These are phyloP conservation scores for Eurosta solidaginis DNA, from an alignment of 1,140 invertebrate species.

Conservation along the genomic window DNA sequence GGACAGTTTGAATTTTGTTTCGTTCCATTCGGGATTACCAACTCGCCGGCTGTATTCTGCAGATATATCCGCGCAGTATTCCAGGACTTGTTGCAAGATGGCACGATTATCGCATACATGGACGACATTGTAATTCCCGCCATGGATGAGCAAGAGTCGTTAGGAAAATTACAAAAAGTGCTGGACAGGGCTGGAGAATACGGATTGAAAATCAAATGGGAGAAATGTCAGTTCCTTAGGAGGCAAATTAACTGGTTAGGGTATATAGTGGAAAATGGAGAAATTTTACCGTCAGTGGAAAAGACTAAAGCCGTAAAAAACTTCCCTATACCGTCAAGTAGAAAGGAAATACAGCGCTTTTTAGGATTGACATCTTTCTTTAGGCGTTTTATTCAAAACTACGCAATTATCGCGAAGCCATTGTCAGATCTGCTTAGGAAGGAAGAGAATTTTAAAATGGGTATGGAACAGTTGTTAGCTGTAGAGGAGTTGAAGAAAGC, in stretches of 20 bases:
- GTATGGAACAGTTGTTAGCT: too few relatives aligned
- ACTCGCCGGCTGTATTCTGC: too few relatives aligned
- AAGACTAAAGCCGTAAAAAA: neutral
- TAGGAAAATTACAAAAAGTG: conserved; percentile 36
- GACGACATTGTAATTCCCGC: conserved; percentile 20
- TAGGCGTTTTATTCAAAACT: neutral
- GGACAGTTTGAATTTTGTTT: too few relatives aligned
- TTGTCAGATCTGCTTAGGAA: too few relatives aligned
- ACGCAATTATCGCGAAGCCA: conserved; percentile 1
- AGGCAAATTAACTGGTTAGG: conserved; percentile 15
- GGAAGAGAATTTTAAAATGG: too few relatives aligned
- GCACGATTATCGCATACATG: too few relatives aligned
- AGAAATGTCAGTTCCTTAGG: conserved; percentile 24
- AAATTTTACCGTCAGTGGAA: neutral
- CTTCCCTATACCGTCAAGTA: conserved; percentile 2
- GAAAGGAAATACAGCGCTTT: conserved; percentile 3
- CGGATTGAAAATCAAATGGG: too few relatives aligned
- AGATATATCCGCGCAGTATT: too few relatives aligned
- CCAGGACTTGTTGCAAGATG: too few relatives aligned
- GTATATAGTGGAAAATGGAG: neutral
- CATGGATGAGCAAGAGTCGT: conserved; percentile 28
- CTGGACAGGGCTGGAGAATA: conserved; percentile 21
- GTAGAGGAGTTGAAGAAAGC: too few relatives aligned
- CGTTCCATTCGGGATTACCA: too few relatives aligned
- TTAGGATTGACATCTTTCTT: conserved; percentile 21